Evolutionary conservation across 1,140 invertebrate genomes (phyloP).

Genomic region (Aethina tumida): DNA sequence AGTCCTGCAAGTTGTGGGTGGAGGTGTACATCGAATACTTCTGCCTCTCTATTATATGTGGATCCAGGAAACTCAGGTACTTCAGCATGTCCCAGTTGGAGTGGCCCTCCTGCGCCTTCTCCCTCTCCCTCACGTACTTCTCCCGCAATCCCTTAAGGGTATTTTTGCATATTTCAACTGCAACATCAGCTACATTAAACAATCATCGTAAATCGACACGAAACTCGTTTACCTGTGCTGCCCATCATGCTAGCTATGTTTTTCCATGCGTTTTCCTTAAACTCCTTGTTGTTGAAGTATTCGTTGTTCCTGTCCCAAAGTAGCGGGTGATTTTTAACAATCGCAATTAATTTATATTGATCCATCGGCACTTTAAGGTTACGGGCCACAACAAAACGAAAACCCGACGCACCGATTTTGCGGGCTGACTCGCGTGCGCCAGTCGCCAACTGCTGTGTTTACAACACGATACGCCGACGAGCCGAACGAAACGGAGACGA

Average conservation of each 20-base stretch:
- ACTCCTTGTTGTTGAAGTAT: constrained; percentile 17
- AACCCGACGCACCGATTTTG: no score
- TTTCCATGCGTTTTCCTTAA: constrained; percentile 19
- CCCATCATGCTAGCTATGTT: constrained; percentile 15
- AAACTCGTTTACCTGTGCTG: constrained; percentile 13
- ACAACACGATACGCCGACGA: no score
- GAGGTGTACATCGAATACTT: no score
- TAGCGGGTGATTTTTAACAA: constrained; percentile 16
- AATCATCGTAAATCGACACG: constrained; percentile 2
- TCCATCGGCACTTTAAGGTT: no score
- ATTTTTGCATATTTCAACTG: constrained; percentile 15
- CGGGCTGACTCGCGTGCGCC: no score
- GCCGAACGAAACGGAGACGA: no score
- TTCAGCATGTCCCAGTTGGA: constrained; percentile 15
- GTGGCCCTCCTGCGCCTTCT: constrained; percentile 18
- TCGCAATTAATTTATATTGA: constrained; percentile 12
- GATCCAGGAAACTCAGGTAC: constrained; percentile 20
- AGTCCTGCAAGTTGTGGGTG: no score
- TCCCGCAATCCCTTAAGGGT: constrained; percentile 20
- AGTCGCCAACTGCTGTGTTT: no score
- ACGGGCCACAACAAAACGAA: no score
- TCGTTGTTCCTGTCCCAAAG: constrained; percentile 21
- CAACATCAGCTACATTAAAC: constrained; percentile 3
- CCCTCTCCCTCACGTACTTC: constrained; percentile 23
- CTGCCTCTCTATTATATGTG: constrained; percentile 19